Evolutionary conservation across 2,113 vertebrate genomes (phyloP).

Genomic region (Tricholaema leucomelas): DNA sequence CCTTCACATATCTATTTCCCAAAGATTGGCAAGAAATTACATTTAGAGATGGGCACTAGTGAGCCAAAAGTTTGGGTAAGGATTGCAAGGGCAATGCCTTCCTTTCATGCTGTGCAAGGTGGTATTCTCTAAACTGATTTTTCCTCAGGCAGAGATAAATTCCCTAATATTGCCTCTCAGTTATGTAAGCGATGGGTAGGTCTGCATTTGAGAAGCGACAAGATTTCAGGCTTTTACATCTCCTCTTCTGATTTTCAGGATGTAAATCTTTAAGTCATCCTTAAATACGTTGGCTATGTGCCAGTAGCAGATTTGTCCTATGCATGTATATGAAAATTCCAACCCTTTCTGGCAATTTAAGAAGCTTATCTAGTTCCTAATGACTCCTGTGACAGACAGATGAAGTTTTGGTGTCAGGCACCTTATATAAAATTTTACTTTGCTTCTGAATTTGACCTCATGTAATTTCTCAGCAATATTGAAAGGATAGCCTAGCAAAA

Average conservation of each 20-base stretch:
- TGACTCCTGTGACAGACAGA: slow-evolving; percentile 2
- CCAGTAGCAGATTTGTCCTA: background rate
- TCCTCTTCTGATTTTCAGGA: background rate
- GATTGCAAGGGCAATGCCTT: background rate
- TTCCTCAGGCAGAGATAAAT: background rate
- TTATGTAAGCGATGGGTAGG: background rate
- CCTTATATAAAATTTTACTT: background rate
- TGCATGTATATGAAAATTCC: background rate
- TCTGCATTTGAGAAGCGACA: background rate
- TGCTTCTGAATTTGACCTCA: background rate
- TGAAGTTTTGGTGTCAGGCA: slow-evolving; percentile 40
- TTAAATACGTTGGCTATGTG: background rate
- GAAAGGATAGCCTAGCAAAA: background rate
- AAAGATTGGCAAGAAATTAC: background rate
- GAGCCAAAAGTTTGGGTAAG: background rate
- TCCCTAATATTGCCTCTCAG: background rate
- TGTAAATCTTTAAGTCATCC: slow-evolving; percentile 47
- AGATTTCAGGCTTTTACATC: background rate
- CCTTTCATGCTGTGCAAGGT: background rate
- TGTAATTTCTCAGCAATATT: background rate
- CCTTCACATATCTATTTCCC: background rate
- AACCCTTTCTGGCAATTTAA: slow-evolving; percentile 24
- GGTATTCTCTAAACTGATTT: background rate
- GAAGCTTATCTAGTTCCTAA: slow-evolving; percentile 31
- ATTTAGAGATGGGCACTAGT: background rate